Evolutionary conservation across 2,888 invertebrate genomes (phyloP), one percentile per base, ranked within the genome.

Genomic region (Hypolimnas misippus): DNA sequence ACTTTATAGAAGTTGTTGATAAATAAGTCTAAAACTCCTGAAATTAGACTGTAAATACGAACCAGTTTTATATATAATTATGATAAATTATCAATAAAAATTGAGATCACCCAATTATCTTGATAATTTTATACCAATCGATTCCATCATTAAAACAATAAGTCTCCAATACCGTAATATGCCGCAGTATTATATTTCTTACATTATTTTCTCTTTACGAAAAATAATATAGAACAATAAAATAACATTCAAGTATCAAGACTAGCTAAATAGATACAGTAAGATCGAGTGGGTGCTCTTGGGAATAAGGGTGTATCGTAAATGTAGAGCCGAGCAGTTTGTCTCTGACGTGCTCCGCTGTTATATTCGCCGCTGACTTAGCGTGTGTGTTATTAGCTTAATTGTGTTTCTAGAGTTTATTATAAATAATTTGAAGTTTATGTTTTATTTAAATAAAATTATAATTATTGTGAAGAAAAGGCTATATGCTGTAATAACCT

Each of bases 271-370:
- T 68, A 66, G 70, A 73, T 71, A 73, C 71, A 75, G 76, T 76
- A 66, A 67, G 70, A 71, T 63, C 78, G 77, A 79, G 80, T 78
- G 78, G 74, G 76, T 74, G 78, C 82, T 77, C 70, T 61, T 76
- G 80, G 81, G 80, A 79, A 79, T 76, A 78, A 76, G 75, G 76
- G 76, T 81, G 81, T 81, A 79, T 81, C 79, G 80, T 72, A 77
- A 83, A 79, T 77, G 81, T 81, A 73, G 75, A 75, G 78, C 78
- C 81, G 78, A 82, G 77, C 79, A 79, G 78, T 83, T 83, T 79
- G 78, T 81, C 79, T 81, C 78, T 74, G 74, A 71, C 76, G 78
- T 79, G 75, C 76, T 76, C 67, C 72, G 46, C 56, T 6, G 49
- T 65, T 66, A 60, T 63, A 62, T 68, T 59, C 58, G 44, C 57